Evolutionary conservation across 1,140 invertebrate species (phyloP).

Genomic region (Episyrphus balteatus): DNA sequence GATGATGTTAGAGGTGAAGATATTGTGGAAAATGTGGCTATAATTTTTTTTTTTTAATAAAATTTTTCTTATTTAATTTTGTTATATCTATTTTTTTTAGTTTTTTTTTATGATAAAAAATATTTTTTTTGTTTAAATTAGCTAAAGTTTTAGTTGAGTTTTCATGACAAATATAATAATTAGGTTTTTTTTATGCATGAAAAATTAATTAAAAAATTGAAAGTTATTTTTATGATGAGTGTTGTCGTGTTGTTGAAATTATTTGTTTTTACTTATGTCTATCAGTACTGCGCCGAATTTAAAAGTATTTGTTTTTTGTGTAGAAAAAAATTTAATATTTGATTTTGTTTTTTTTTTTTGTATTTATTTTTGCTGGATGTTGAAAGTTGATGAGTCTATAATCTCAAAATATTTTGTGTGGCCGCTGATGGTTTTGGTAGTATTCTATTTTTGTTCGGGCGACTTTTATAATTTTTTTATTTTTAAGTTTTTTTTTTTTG

Average conservation of each 20-base stretch:
- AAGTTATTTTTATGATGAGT: too few species aligned
- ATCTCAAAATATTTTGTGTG: too few species aligned
- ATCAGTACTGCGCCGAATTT: slow-evolving; percentile 14
- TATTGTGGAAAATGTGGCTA: too few species aligned
- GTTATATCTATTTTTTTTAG: not conserved
- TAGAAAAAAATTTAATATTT: not conserved
- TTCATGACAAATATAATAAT: not conserved
- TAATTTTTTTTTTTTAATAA: too few species aligned
- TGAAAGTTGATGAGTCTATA: not conserved
- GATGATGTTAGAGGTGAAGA: too few species aligned
- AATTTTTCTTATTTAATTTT: slow-evolving; percentile 1
- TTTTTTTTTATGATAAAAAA: not conserved
- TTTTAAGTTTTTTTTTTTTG: too few species aligned
- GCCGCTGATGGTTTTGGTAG: too few species aligned
- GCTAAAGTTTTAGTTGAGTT: slow-evolving; percentile 1
- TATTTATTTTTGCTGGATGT: not conserved
- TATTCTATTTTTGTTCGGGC: too few species aligned
- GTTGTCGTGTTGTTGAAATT: too few species aligned
- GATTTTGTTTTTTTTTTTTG: not conserved
- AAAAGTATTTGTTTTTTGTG: slow-evolving; percentile 1
- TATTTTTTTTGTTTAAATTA: slow-evolving; percentile 4
- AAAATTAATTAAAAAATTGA: not conserved
- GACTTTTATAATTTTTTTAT: too few species aligned
- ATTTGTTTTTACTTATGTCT: slow-evolving; percentile 8
- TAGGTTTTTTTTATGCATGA: not conserved